Base-by-base conservation (phyloP, 2,797 vertebrate genomes). In the Clangula hyemalis region DNA sequence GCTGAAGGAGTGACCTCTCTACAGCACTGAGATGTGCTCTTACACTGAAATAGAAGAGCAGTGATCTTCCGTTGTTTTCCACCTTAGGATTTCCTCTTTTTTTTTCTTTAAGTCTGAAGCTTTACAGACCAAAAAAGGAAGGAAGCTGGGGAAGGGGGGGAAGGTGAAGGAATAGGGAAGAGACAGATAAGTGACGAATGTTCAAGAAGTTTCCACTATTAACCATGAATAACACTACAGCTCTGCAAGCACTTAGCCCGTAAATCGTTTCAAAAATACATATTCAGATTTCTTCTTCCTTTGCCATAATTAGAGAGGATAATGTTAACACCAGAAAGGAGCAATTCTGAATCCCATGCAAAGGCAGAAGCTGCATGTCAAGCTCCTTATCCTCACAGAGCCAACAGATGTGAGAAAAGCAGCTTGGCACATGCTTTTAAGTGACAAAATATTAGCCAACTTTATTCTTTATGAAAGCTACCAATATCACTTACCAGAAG, bases 11-110 rank as follows among this genome's bases (percentile, higher is more conserved):
- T 36, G 13, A 94, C 87, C 77, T 71, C 73, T 21, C 51, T 6
- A 73, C 41, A 65, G 57, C 94, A 71, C 12, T 0, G 1, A 89
- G 25, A 51, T 0, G 0, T 74, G 86, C 32, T 85, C 34, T 77
- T n/a, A 89, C 61, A 72, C 49, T 8, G 14, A 82, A 88, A 78
- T 5, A 82, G 21, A 89, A 94, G 38, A 87, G 39, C 24, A 57
- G 14, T 32, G 43, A 90, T 89, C 56, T 89, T 95, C 84, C 30
- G 30, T 41, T 85, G 49, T 74, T 95, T 96, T 77, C 81, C 81
- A 94, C 78, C 81, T 95, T 95, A 92, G 90, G 74, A 93, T 96
- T 95, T 96, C 94, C 91, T 95, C 80, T 92, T 84, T 95, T 86
- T 75, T 62, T 47, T 53, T 61, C 70, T 36, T 68, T 30, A 58